These are phyloP conservation scores for Malthinus flaveolus DNA, from an alignment of 2,888 invertebrate species.

Conservation along the genomic window DNA sequence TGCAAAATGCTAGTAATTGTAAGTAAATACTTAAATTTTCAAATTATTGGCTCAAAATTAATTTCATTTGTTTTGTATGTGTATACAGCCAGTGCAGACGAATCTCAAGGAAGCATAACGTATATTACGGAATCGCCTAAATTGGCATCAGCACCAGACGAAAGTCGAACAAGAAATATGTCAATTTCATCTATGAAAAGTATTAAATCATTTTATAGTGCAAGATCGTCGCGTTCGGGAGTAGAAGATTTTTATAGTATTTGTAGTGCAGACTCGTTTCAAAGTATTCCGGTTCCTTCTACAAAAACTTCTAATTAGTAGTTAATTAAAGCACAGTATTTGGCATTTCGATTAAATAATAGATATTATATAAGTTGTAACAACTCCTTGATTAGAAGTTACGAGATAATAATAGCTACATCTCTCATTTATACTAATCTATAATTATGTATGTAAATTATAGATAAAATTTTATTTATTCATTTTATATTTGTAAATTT, in stretches of 20 bases:
- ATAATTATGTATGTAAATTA: too few relatives aligned
- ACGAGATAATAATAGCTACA: too few relatives aligned
- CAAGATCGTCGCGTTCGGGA: constrained; percentile 18
- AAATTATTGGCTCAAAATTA: background rate
- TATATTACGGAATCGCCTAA: constrained; percentile 2
- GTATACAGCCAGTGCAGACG: background rate
- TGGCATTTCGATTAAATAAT: too few relatives aligned
- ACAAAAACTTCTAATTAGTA: too few relatives aligned
- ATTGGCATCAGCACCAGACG: background rate
- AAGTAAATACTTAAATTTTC: background rate
- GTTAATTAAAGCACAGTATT: too few relatives aligned
- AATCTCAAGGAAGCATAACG: background rate
- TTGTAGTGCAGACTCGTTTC: constrained; percentile 29
- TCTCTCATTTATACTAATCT: too few relatives aligned
- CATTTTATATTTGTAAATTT: too few relatives aligned
- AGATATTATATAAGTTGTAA: too few relatives aligned
- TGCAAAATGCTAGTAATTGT: background rate
- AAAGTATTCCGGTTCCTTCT: constrained; percentile 1
- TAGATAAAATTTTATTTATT: too few relatives aligned
- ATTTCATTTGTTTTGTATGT: background rate
- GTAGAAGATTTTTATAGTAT: constrained; percentile 30
- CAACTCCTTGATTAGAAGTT: too few relatives aligned
- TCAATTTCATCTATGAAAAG: constrained; percentile 29
- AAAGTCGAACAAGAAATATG: constrained; percentile 9
- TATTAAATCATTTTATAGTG: constrained; percentile 31